Base-by-base conservation (phyloP, 2,888 invertebrate species). In the Amphimallon solstitiale region DNA sequence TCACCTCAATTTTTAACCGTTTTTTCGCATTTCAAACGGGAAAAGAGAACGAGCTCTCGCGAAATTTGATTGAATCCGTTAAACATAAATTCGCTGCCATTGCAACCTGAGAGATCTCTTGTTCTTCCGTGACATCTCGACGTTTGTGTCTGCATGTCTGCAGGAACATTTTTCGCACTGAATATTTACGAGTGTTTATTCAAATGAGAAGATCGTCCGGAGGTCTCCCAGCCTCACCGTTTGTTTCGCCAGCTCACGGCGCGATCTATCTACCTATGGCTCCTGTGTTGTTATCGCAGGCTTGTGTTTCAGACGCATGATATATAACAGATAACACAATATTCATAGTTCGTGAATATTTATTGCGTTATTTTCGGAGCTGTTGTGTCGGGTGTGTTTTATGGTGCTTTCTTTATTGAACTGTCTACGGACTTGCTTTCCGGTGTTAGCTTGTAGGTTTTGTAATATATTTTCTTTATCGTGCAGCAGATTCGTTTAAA, bases 131-230 rank as follows among this genome's bases (percentile, higher is more conserved):
- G 48, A 48, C 23, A 48, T 48, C 23, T 48, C 23, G 23, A 48
- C 23, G 21, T 48, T n/a, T 1, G n/a, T n/a, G 19, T 9, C 29
- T 29, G 29, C 29, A 46, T 17, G 46, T 48, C 10, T n/a, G 23
- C 9, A 29, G 51, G 34, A 51, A 15, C 29, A 29, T 29, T 54
- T 54, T 54, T 54, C 54, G 40, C 54, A 19, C 21, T 54, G 38
- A 54, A 54, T 38, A 54, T 54, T 54, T 54, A 54, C 54, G 54
- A 54, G 21, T 38, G 54, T 40, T 54, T 54, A 54, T 54, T 54
- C 54, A 51, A 51, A 51, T 51, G 51, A 51, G 51, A 34, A 35
- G 34, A 51, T 7, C 9, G 14, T 51, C n/a, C 51, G 6, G 51
- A 51, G 34, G 14, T 51, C 14, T 35, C 34, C 4, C 1, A 34